Conservation (phyloP, 2,113 vertebrate genomes). For the Chitala chitala region DNA sequence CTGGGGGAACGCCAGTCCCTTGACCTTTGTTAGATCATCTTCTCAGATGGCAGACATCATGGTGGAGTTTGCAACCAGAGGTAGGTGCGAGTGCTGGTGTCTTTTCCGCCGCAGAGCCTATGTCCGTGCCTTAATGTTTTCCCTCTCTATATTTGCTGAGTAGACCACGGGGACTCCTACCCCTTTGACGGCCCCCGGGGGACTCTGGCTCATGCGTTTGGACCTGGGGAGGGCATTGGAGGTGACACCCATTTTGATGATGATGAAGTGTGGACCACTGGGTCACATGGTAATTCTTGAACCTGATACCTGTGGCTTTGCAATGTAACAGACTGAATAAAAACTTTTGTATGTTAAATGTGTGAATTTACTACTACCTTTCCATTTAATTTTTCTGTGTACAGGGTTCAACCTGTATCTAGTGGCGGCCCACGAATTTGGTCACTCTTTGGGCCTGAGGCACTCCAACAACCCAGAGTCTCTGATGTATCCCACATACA, state of each 20-base stretch:
- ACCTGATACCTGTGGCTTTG: neutral
- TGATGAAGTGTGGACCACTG: conserved; percentile 74
- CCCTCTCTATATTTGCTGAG: conserved; percentile 7
- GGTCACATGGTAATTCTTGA: conserved; percentile 51
- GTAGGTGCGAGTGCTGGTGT: conserved; percentile 36
- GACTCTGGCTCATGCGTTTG: conserved; percentile 82
- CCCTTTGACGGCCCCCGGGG: conserved; percentile 85
- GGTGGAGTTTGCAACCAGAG: conserved; percentile 56
- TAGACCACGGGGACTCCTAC: conserved; percentile 77
- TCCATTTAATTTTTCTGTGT: neutral
- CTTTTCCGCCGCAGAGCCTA: neutral
- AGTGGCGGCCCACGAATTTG: conserved; percentile 74
- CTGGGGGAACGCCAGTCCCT: conserved; percentile 57
- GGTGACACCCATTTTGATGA: conserved; percentile 86
- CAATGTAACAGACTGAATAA: neutral
- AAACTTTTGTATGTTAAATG: neutral
- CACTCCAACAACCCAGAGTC: conserved; percentile 66
- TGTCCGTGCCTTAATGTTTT: neutral
- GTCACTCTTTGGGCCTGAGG: conserved; percentile 73
- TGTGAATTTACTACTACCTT: neutral
- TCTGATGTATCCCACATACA: conserved; percentile 76
- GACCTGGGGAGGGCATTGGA: conserved; percentile 73
- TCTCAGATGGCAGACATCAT: conserved; percentile 58
- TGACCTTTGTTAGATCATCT: conserved; percentile 53
- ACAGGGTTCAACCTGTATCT: conserved; percentile 67